Conservation (phyloP, 2,888 invertebrate species). For the Aleiodes leptofemur region DNA sequence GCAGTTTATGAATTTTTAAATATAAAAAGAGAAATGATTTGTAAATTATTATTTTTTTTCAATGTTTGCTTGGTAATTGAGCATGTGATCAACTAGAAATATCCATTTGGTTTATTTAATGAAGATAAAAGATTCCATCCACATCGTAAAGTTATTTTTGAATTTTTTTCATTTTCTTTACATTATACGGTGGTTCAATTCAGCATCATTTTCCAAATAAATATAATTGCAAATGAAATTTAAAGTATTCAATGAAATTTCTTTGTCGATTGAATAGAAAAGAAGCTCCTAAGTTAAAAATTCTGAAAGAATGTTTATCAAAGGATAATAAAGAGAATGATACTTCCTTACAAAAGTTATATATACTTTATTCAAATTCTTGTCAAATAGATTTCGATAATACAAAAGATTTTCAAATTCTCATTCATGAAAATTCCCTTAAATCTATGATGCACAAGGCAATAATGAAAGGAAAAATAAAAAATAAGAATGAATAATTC, state of each 20-base stretch:
- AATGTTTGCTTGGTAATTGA: constrained; percentile 55
- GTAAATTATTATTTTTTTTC: constrained; percentile 66
- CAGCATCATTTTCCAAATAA: too few relatives aligned
- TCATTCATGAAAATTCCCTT: constrained; percentile 22
- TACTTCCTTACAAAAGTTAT: constrained; percentile 29
- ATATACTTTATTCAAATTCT: constrained; percentile 30
- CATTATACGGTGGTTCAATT: too few relatives aligned
- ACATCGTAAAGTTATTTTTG: too few relatives aligned
- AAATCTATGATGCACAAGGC: constrained; percentile 32
- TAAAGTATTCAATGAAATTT: background rate
- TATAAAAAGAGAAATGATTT: constrained; percentile 53
- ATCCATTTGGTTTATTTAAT: background rate
- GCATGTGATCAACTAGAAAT: too few relatives aligned
- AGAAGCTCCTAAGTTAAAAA: background rate
- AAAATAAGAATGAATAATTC: background rate
- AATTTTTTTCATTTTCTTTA: background rate
- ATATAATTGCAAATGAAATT: too few relatives aligned
- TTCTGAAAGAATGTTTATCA: too few relatives aligned
- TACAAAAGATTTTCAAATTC: constrained; percentile 29
- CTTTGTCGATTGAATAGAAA: background rate
- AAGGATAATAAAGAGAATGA: background rate
- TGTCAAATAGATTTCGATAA: constrained; percentile 26
- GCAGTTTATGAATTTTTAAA: constrained; percentile 65
- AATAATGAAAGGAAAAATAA: constrained; percentile 11
- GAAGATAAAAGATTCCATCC: background rate